Evolutionary conservation across 2,113 vertebrate species (phyloP).

Genomic region (Rhizomys pruinosus): DNA sequence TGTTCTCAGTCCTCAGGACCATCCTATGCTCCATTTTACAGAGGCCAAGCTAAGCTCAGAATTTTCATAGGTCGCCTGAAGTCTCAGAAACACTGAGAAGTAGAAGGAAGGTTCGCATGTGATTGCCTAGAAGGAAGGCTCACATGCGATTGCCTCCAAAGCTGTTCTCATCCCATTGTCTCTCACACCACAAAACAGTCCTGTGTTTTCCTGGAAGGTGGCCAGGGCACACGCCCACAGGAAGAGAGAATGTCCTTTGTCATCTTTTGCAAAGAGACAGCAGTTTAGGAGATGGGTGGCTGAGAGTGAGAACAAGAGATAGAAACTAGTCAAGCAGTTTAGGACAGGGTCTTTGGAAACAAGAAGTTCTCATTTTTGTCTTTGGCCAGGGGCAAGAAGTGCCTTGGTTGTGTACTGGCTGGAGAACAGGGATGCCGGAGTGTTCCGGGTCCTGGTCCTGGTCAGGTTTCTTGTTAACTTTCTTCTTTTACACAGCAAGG

Average conservation of each 20-base stretch:
- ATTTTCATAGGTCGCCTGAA: conserved; percentile 3
- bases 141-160: not conserved
- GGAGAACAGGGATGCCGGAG: not conserved
- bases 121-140: not conserved
- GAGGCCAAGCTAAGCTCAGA: not conserved
- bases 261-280: not conserved
- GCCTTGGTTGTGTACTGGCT: not conserved
- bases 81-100: not conserved
- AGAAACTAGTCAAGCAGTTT: not conserved
- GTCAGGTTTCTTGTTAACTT: not conserved
- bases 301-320: not conserved
- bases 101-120: not conserved
- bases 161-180: not conserved
- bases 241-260: not conserved
- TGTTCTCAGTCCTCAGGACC: not conserved
- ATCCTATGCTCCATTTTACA: not conserved
- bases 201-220: not conserved
- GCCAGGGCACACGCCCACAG: not conserved
- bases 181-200: not conserved
- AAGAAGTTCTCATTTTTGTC: not conserved
- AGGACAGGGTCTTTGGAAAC: not conserved
- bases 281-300: not conserved
- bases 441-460: not conserved
- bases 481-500: not conserved
- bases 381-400: not conserved